A percentile compares a stretch with the other conserved stretches of the same genome.
Evolutionary conservation across 1,140 invertebrate genomes (phyloP).

Genomic region (Teleogryllus occipitalis): DNA sequence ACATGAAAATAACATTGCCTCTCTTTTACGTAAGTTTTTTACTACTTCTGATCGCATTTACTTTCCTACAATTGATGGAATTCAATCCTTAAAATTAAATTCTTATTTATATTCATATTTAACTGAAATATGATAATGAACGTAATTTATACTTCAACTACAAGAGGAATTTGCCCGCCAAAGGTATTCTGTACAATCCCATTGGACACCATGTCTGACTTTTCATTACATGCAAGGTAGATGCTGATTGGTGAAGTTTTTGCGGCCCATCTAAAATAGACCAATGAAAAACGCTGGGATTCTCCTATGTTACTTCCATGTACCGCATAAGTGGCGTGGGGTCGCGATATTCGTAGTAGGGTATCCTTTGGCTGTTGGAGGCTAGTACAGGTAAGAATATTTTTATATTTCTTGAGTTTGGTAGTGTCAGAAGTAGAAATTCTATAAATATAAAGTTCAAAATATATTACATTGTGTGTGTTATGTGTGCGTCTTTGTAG

Average conservation of each 20-base stretch:
- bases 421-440: slow-evolving; percentile 39
- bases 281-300: slow-evolving; percentile 44
- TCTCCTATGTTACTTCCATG: slow-evolving; percentile 43
- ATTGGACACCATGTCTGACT: not conserved
- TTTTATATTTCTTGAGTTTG: slow-evolving; percentile 40
- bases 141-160: no score
- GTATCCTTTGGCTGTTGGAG: slow-evolving; percentile 47
- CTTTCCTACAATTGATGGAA: not conserved
- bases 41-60: not conserved
- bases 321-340: slow-evolving; percentile 52
- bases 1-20: not conserved
- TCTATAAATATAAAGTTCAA: slow-evolving; percentile 16
- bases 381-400: slow-evolving; percentile 48
- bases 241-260: slow-evolving; percentile 46
- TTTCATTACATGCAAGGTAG: slow-evolving; percentile 32
- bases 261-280: slow-evolving; percentile 50
- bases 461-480: slow-evolving; percentile 16
- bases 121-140: no score
- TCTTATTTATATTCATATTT: no score
- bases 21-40: not conserved
- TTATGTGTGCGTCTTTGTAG: slow-evolving; percentile 15
- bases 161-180: not conserved
- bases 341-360: slow-evolving; percentile 49
- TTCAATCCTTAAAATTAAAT: not conserved
- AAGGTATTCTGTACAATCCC: not conserved